Evolutionary conservation across 1,140 invertebrate species (phyloP).

Genomic region (Drosophila biarmipes): DNA sequence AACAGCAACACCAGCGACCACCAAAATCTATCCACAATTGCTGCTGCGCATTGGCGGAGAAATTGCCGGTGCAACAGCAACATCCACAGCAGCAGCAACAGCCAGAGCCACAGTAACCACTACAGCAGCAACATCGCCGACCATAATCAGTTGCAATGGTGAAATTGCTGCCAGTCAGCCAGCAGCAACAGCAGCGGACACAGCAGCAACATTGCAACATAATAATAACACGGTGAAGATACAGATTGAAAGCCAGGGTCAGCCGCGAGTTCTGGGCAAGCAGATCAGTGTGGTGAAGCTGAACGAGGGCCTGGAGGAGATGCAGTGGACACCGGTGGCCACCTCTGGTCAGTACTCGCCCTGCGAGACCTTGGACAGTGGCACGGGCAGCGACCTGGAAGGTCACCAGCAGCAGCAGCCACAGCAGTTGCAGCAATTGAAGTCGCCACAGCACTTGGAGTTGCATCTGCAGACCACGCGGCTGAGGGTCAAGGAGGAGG

Average conservation of each 20-base stretch:
- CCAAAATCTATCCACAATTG: conserved; percentile 69
- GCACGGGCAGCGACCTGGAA: conserved; percentile 92
- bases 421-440: conserved; percentile 18
- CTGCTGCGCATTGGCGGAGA: conserved; percentile 65
- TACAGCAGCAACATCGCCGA: conserved; percentile 16
- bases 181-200: conserved; percentile 33
- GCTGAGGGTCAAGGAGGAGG: conserved; percentile 85
- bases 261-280: conserved; percentile 51
- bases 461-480: conserved; percentile 84
- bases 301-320: conserved; percentile 54
- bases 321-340: conserved; percentile 87
- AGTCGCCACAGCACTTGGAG: conserved; percentile 82
- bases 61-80: conserved; percentile 27
- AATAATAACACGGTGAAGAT: conserved; percentile 79
- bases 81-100: conserved; percentile 3
- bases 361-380: conserved; percentile 91
- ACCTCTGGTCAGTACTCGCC: conserved; percentile 91
- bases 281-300: conserved; percentile 72
- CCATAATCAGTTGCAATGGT: conserved; percentile 77
- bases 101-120: conserved; percentile 7
- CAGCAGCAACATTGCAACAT: conserved; percentile 22
- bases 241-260: conserved; percentile 63
- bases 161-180: conserved; percentile 46
- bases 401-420: conserved; percentile 52
- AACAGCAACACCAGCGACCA: conserved; percentile 22